phyloP scores from a whole-genome alignment of 2,888 invertebrate genomes.

The Zygogramma bicolorata region DNA sequence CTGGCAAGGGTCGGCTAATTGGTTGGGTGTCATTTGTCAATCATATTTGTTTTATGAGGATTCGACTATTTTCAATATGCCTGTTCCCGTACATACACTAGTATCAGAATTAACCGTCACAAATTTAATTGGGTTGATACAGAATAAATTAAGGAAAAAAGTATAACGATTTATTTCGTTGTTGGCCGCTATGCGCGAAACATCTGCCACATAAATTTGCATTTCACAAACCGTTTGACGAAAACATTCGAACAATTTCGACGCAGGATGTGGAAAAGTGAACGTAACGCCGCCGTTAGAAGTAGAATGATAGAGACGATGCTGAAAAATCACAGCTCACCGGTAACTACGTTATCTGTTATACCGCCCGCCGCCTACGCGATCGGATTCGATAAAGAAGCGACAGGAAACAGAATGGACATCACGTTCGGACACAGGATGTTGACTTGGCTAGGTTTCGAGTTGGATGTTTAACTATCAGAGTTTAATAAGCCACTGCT shows the following conservation, averaged over 20 bases:
- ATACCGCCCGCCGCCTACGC: slow-evolving; percentile 10
- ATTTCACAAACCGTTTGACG: not conserved
- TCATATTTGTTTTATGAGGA: no score
- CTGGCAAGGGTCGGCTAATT: no score
- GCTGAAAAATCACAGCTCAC: not conserved
- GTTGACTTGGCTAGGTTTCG: slow-evolving; percentile 28
- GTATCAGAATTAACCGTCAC: no score
- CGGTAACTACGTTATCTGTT: not conserved
- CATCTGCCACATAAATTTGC: not conserved
- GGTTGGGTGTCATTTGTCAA: no score
- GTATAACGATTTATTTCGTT: no score
- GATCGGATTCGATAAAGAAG: slow-evolving; percentile 10
- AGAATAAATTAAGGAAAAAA: no score
- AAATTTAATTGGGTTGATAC: no score
- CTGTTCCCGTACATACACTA: not conserved
- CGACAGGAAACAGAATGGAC: slow-evolving; percentile 57
- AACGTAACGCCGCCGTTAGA: not conserved
- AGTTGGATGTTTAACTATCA: not conserved
- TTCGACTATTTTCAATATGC: no score
- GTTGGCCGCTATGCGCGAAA: not conserved
- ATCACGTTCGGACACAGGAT: slow-evolving; percentile 56
- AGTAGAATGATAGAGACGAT: no score
- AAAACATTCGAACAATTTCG: not conserved
- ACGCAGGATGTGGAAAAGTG: not conserved
- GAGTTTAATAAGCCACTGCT: not conserved